These are phyloP conservation scores for Hydropsyche betteni DNA, from an alignment of 2,888 invertebrate genomes.

Conservation along the genomic window DNA sequence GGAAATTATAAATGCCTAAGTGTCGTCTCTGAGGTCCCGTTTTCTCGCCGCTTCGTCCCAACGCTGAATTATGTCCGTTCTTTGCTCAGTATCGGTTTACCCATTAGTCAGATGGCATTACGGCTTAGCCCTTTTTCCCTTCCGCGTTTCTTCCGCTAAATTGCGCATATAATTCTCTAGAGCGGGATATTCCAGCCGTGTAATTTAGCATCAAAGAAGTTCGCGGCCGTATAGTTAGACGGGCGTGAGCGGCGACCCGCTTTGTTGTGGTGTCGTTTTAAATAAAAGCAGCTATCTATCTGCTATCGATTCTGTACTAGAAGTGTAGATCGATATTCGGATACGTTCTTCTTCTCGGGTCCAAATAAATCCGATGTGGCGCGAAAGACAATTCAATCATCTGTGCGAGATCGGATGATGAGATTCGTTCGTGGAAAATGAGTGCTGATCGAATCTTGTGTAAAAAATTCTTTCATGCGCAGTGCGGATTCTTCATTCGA, in stretches of 20 bases:
- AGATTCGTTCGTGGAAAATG: conserved; percentile 8
- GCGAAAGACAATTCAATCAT: conserved; percentile 27
- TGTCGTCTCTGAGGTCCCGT: too few relatives aligned
- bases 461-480: not conserved
- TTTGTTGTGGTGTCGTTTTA: too few relatives aligned
- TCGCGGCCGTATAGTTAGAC: conserved; percentile 18
- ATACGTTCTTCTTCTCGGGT: too few relatives aligned
- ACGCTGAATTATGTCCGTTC: not conserved
- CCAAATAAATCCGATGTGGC: too few relatives aligned
- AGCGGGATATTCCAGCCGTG: conserved; percentile 35
- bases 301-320: too few relatives aligned
- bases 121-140: conserved; percentile 19
- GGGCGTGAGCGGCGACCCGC: not conserved
- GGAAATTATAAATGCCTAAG: too few relatives aligned
- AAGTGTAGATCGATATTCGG: too few relatives aligned
- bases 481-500: conserved; percentile 4
- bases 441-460: not conserved
- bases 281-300: too few relatives aligned
- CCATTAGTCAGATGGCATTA: conserved; percentile 9
- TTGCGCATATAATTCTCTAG: conserved; percentile 32
- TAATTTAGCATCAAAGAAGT: conserved; percentile 42
- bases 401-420: not conserved
- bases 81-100: too few relatives aligned
- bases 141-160: conserved; percentile 18
- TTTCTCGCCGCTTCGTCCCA: not conserved